These are phyloP conservation scores for Ecliptopera silaceata DNA, from an alignment of 2,888 invertebrate genomes.

Conservation along the genomic window DNA sequence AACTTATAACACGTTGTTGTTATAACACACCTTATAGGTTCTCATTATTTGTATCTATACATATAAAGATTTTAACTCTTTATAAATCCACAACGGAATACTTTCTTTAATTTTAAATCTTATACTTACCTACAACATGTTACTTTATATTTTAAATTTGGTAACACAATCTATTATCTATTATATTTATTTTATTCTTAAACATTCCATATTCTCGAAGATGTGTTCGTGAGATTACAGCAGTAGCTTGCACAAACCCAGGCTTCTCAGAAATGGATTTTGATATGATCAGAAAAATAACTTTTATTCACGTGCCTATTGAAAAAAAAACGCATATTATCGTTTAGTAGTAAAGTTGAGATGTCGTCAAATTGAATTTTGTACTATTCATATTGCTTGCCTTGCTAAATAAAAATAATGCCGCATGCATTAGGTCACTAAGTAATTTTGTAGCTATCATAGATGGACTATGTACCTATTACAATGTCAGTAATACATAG, in stretches of 20 bases:
- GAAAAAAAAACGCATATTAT: background rate
- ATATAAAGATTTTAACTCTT: too few species aligned
- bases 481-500: too few species aligned
- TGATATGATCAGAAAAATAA: conserved; percentile 31
- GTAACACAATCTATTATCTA: background rate
- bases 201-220: conserved; percentile 13
- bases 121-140: too few species aligned
- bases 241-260: conserved; percentile 30
- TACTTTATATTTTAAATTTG: too few species aligned
- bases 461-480: too few species aligned
- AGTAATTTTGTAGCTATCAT: conserved; percentile 1
- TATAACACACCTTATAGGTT: too few species aligned
- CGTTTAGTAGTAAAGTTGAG: background rate
- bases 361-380: background rate
- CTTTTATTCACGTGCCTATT: conserved; percentile 7
- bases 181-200: background rate
- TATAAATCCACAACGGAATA: too few species aligned
- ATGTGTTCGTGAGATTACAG: conserved; percentile 28
- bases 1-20: too few species aligned
- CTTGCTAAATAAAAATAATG: background rate
- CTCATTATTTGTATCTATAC: too few species aligned
- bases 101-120: too few species aligned
- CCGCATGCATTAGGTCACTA: background rate
- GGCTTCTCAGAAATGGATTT: conserved; percentile 28
- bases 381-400: too few species aligned